Base-by-base conservation (phyloP, 2,888 invertebrate genomes). In the Agrochola macilenta region DNA sequence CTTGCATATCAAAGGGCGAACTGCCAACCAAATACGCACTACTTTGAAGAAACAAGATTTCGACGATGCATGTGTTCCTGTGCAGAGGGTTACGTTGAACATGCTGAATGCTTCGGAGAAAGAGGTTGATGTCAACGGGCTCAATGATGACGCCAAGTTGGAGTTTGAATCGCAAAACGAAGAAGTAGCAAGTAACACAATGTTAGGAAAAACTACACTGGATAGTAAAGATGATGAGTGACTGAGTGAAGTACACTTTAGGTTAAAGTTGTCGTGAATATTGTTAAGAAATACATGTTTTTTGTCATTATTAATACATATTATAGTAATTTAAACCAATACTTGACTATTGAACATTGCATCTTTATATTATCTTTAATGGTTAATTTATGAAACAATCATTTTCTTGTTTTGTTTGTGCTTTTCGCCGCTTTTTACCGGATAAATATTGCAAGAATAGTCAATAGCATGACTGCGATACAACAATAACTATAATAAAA, bases 91-190 rank as follows among this genome's bases (percentile, higher is more conserved):
- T 85, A 99, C 99, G 0, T 96, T 99, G 54, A 99, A 99, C 92
- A 99, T 99, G 97, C 96, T 99, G 81, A 99, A 99, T 93, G 99
- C 99, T 0, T 97, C 98, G 0, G 99, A 99, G 92, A 98, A 98
- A 77, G 99, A 99, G 93, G 98, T 99, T 0, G 99, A 99, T 92
- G 99, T 99, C 8, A 98, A 98, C 92, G 98, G 98, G 65, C 96
- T 99, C 86, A 97, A 97, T 77, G 97, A 98, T 86, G 98, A 98
- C 90, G 98, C 98, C 14, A 98, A 98, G 93, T 95, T 98, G 85
- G 98, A 98, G 92, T 98, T 98, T 93, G 98, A 98, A 87, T 97
- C 97, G 0, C 96, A 97, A 17, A 97, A 97, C 68, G 98, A 98
- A 89, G 98, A 98, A 92, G 98, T 98, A 90, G 97, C 97, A 77